phyloP scores from a whole-genome alignment of 2,888 invertebrate genomes.

The Polydrusus pterygomalis region DNA sequence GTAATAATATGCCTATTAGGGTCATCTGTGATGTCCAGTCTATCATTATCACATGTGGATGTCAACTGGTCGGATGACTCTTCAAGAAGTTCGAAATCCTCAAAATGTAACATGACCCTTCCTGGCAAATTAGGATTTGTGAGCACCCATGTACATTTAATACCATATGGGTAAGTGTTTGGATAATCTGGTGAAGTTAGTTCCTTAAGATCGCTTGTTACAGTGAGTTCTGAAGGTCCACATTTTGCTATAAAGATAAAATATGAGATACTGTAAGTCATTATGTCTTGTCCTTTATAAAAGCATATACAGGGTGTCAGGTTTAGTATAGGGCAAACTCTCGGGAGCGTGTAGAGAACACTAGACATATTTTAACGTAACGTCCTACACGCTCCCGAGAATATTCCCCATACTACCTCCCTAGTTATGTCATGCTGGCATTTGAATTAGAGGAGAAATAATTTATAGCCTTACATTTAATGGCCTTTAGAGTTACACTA shows the following conservation, averaged over 20 bases:
- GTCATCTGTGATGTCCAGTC: constrained; percentile 72
- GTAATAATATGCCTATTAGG: constrained; percentile 64
- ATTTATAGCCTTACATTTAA: constrained; percentile 72
- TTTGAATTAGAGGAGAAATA: no score
- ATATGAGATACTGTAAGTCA: background rate
- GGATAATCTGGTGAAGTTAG: constrained; percentile 79
- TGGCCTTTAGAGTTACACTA: constrained; percentile 74
- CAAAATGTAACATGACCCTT: constrained; percentile 74
- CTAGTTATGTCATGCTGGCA: background rate
- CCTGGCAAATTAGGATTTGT: constrained; percentile 60
- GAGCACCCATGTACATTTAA: constrained; percentile 77
- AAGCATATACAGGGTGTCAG: no score
- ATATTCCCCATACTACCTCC: no score
- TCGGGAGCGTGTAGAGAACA: no score
- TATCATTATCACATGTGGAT: constrained; percentile 72
- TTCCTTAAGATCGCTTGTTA: constrained; percentile 67
- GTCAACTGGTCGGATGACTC: constrained; percentile 55
- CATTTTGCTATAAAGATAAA: constrained; percentile 75
- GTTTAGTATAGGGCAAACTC: no score
- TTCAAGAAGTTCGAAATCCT: constrained; percentile 75
- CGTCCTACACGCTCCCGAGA: no score
- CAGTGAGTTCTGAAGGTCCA: constrained; percentile 73
- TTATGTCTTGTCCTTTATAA: background rate
- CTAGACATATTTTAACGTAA: no score
- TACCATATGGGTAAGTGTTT: constrained; percentile 74